A percentile compares a stretch with the other conserved stretches of the same genome.
phyloP scores from a whole-genome alignment of 1,140 invertebrate genomes.

The Mizuhopecten yessoensis region DNA sequence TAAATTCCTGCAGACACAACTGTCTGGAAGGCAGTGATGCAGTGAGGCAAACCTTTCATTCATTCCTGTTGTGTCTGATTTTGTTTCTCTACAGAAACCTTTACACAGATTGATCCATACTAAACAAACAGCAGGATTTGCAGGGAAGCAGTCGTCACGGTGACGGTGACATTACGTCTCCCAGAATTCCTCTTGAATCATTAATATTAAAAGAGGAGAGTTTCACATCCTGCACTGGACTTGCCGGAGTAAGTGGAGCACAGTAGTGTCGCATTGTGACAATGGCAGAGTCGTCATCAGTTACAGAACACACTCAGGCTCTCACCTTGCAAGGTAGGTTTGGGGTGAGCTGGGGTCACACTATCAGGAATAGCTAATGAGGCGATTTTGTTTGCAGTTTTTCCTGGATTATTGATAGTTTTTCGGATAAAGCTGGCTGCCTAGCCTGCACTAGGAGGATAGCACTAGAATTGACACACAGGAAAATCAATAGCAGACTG shows the following conservation, averaged over 20 bases:
- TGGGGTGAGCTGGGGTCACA: not conserved
- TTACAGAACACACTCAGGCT: not conserved
- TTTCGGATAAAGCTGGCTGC: slow-evolving; percentile 12
- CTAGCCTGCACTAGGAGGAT: not conserved
- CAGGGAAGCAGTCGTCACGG: not conserved
- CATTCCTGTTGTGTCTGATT: no score
- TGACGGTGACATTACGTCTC: not conserved
- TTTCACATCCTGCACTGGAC: not conserved
- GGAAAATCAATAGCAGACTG: slow-evolving; percentile 26
- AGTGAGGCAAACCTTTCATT: not conserved
- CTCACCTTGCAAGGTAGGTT: slow-evolving; percentile 24
- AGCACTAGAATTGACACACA: not conserved
- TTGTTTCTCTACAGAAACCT: not conserved
- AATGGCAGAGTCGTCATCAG: not conserved
- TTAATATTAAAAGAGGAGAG: slow-evolving; percentile 16
- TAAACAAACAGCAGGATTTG: not conserved
- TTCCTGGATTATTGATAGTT: slow-evolving; percentile 27
- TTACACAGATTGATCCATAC: not conserved
- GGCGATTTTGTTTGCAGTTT: not conserved
- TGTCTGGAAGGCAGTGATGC: not conserved
- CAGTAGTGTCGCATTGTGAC: not conserved
- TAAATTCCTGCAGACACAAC: not conserved
- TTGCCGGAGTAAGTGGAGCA: not conserved
- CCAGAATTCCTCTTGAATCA: slow-evolving; percentile 23
- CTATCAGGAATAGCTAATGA: not conserved